Percentiles rank a stretch among this genome's conserved stretches.
Evolutionary conservation across 2,888 invertebrate genomes (phyloP).

Genomic region (Norana najaformis): DNA sequence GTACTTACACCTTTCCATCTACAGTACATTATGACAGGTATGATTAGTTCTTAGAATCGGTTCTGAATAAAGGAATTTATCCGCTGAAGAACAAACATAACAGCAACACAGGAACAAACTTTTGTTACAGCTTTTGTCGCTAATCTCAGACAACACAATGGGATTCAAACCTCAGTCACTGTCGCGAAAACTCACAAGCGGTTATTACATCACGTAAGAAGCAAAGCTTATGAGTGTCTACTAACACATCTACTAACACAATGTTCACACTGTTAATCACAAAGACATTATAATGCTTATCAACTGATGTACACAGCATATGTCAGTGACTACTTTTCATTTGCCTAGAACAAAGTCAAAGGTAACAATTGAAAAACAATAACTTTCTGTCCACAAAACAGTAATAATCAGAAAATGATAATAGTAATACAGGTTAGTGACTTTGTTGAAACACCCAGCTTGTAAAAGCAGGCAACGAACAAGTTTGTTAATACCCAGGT

Average conservation of each 20-base stretch:
- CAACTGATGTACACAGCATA: neutral
- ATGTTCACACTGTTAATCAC: too few species aligned
- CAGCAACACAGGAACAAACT: too few species aligned
- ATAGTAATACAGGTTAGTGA: neutral
- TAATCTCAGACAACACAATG: neutral
- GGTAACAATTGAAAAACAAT: too few species aligned
- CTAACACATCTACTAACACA: too few species aligned
- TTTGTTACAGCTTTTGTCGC: neutral
- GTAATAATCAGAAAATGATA: neutral
- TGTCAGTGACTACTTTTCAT: neutral
- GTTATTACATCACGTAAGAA: neutral
- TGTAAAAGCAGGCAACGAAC: conserved; percentile 1
- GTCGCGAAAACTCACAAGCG: too few species aligned
- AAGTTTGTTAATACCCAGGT: neutral
- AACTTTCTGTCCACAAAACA: neutral
- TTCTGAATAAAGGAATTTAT: neutral
- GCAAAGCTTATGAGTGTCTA: neutral
- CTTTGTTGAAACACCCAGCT: neutral
- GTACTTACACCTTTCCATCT: too few species aligned
- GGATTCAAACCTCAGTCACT: neutral
- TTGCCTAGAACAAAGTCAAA: neutral
- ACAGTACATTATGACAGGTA: neutral
- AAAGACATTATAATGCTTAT: neutral
- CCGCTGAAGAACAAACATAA: neutral
- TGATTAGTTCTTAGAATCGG: neutral